phyloP scores from a whole-genome alignment of 2,888 invertebrate genomes.

The Brachyptera risi region DNA sequence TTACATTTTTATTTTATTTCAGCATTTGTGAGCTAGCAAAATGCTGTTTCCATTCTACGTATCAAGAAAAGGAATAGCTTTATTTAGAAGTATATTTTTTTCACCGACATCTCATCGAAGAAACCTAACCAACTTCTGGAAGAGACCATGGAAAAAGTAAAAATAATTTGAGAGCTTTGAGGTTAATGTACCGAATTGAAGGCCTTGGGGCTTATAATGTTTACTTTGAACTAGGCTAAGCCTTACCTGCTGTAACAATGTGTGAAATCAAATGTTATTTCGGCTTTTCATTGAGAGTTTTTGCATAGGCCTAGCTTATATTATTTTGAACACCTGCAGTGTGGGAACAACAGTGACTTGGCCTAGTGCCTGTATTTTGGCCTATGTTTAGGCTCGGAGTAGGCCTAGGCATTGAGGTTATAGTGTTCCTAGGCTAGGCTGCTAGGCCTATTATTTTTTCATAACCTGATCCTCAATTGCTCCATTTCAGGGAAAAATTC shows the following conservation, averaged over 20 bases:
- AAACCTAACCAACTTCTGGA: slow-evolving; percentile 19
- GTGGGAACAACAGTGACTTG: background rate
- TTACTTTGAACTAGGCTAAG: too few relatives aligned
- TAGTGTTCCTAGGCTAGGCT: background rate
- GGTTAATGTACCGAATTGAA: background rate
- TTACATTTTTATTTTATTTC: too few relatives aligned
- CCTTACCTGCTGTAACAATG: too few relatives aligned
- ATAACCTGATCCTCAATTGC: background rate
- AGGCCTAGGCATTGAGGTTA: background rate
- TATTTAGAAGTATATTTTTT: too few relatives aligned
- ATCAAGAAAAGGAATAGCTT: too few relatives aligned
- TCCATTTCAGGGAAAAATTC: slow-evolving; percentile 41
- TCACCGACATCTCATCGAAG: slow-evolving; percentile 2
- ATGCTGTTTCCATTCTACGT: too few relatives aligned
- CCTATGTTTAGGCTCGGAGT: background rate
- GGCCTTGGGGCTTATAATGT: too few relatives aligned
- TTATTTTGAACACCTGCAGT: too few relatives aligned
- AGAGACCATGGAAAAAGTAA: slow-evolving; percentile 22
- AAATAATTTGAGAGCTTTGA: background rate
- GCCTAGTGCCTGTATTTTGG: background rate
- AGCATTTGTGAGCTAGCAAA: too few relatives aligned
- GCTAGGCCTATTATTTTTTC: too few relatives aligned
- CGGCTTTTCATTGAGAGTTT: background rate
- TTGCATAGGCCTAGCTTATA: too few relatives aligned
- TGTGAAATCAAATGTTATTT: background rate